These are phyloP conservation scores for Caranx ignobilis DNA, from an alignment of 2,113 vertebrate genomes.

Conservation along the genomic window DNA sequence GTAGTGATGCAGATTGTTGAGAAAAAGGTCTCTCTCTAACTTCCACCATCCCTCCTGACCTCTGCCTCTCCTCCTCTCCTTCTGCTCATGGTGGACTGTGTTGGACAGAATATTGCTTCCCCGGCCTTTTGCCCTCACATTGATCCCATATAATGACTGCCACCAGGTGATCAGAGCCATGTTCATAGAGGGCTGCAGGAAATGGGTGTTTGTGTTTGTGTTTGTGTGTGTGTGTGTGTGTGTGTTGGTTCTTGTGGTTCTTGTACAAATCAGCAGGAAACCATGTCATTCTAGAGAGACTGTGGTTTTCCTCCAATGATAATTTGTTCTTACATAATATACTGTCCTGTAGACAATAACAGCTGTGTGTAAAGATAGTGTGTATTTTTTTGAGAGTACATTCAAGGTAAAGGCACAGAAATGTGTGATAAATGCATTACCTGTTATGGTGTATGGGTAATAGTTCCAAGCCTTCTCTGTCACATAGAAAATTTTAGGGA, in stretches of 20 bases:
- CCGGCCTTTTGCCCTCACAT: slow-evolving; percentile 32
- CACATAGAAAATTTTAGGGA: slow-evolving; percentile 95
- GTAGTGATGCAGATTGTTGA: neutral
- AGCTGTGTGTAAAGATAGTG: neutral
- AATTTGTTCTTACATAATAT: neutral
- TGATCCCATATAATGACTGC: slow-evolving; percentile 26
- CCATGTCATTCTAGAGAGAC: neutral
- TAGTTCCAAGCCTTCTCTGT: slow-evolving; percentile 98
- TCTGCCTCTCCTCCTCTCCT: neutral
- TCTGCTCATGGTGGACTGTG: slow-evolving; percentile 1
- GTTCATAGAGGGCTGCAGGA: slow-evolving; percentile 1
- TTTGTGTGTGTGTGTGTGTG: too few species aligned
- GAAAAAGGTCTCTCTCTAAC: slow-evolving; percentile 6
- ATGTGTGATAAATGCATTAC: slow-evolving; percentile 39
- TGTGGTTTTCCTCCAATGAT: neutral
- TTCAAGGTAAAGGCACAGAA: neutral
- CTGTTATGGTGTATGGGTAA: slow-evolving; percentile 89
- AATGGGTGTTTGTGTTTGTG: neutral
- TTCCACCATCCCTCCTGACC: neutral
- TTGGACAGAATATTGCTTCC: slow-evolving; percentile 27
- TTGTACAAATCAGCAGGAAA: neutral
- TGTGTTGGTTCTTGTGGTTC: neutral
- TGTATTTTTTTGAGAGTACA: neutral
- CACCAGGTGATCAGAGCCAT: slow-evolving; percentile 13
- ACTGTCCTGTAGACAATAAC: neutral